phyloP scores from a whole-genome alignment of 2,113 vertebrate species.

The Antechinus stuartii region DNA sequence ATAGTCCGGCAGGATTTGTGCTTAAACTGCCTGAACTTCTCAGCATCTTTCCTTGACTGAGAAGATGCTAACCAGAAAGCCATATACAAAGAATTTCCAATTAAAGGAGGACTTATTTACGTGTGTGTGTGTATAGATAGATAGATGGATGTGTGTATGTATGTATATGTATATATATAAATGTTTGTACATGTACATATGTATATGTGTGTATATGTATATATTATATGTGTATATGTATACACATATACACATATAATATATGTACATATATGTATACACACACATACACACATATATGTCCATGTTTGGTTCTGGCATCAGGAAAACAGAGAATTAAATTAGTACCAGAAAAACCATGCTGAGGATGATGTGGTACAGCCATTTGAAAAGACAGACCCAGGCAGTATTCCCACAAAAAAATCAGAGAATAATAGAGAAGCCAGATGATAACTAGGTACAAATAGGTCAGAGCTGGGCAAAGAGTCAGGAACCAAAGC shows the following conservation, averaged over 20 bases:
- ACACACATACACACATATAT: no score
- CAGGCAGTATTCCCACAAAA: background rate
- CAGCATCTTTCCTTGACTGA: slow-evolving; percentile 35
- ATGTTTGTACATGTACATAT: no score
- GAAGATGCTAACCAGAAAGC: slow-evolving; percentile 10
- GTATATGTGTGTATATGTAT: no score
- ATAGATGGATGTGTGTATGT: no score
- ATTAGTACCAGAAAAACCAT: background rate
- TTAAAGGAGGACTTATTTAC: background rate
- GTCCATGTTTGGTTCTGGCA: background rate
- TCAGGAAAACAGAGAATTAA: background rate
- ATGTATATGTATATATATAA: no score
- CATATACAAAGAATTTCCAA: background rate
- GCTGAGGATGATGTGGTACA: background rate
- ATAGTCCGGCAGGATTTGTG: slow-evolving; percentile 2
- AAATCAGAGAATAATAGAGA: background rate
- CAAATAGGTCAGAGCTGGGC: background rate
- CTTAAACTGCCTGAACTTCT: slow-evolving; percentile 2
- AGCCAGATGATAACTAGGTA: background rate
- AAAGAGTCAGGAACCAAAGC: background rate
- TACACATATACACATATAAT: no score
- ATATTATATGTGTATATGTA: no score
- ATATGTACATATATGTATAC: no score
- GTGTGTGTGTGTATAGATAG: no score
- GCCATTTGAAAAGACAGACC: background rate